Conservation (phyloP, 2,888 invertebrate genomes). For the Nectonema munidae region DNA sequence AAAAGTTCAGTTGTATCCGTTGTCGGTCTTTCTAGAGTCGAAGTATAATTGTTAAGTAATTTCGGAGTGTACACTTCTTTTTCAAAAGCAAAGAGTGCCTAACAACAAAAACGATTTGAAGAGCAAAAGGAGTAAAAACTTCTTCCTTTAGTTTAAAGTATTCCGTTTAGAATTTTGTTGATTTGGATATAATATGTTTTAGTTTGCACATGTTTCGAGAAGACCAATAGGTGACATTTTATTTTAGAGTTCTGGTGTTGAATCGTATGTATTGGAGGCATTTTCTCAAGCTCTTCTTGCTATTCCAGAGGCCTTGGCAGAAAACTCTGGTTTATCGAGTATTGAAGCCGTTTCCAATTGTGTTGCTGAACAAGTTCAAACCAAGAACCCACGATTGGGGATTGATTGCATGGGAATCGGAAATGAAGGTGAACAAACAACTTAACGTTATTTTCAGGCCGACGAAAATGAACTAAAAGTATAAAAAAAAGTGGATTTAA, state of each 20-base stretch:
- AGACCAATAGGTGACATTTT: neutral
- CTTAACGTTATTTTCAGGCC: neutral
- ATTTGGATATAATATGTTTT: neutral
- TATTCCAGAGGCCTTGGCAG: slow-evolving; percentile 70
- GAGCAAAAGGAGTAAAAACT: too few relatives aligned
- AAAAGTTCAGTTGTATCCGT: too few relatives aligned
- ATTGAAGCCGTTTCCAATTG: slow-evolving; percentile 44
- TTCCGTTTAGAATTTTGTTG: too few relatives aligned
- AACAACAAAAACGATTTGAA: too few relatives aligned
- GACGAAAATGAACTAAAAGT: neutral
- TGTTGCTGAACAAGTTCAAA: slow-evolving; percentile 51
- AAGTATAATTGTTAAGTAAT: too few relatives aligned
- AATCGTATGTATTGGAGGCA: slow-evolving; percentile 78
- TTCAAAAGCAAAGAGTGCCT: too few relatives aligned
- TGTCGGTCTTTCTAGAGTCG: too few relatives aligned
- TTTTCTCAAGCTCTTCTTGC: slow-evolving; percentile 80
- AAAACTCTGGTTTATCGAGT: slow-evolving; percentile 68
- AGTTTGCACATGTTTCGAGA: neutral
- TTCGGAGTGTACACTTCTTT: too few relatives aligned
- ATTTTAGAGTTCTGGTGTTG: slow-evolving; percentile 38
- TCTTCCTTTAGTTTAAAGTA: too few relatives aligned
- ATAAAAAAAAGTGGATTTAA: neutral
- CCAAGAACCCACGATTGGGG: slow-evolving; percentile 52
- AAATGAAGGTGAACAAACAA: slow-evolving; percentile 25
- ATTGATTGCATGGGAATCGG: slow-evolving; percentile 71